Conservation (phyloP, 2,113 vertebrate species). For the Nycticryphes semicollaris region DNA sequence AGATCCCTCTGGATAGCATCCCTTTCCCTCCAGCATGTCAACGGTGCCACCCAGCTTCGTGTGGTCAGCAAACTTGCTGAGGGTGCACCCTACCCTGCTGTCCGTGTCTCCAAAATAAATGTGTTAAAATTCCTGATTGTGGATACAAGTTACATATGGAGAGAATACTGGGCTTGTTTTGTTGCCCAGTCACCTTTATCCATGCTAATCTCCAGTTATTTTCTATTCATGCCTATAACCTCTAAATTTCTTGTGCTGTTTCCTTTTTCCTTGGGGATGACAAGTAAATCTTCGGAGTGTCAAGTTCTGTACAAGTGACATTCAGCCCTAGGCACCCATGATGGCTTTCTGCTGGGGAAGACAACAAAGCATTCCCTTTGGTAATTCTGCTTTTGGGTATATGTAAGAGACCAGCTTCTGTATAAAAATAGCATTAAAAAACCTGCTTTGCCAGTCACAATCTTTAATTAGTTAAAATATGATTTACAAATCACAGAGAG, state of each 20-base stretch:
- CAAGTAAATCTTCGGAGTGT: background rate
- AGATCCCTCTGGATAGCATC: no score
- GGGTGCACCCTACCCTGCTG: no score
- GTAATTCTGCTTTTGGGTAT: background rate
- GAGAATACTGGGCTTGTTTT: background rate
- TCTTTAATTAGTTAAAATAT: background rate
- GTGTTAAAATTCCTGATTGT: background rate
- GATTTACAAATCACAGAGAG: background rate
- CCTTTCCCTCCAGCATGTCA: no score
- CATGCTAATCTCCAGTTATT: background rate
- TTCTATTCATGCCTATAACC: background rate
- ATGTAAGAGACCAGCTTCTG: background rate
- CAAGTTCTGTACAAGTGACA: background rate
- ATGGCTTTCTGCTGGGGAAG: background rate
- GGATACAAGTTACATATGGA: fast-evolving
- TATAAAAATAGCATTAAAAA: background rate
- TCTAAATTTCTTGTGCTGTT: background rate
- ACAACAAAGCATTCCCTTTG: background rate
- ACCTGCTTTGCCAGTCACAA: background rate
- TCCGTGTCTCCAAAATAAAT: background rate
- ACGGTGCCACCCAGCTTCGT: no score
- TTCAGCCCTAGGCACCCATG: background rate
- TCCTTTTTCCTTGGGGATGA: background rate
- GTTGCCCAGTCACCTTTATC: background rate
- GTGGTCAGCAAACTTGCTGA: no score